Conservation (phyloP, 92 coral and sea anemone genomes). For the Scolanthus callimorphus region DNA sequence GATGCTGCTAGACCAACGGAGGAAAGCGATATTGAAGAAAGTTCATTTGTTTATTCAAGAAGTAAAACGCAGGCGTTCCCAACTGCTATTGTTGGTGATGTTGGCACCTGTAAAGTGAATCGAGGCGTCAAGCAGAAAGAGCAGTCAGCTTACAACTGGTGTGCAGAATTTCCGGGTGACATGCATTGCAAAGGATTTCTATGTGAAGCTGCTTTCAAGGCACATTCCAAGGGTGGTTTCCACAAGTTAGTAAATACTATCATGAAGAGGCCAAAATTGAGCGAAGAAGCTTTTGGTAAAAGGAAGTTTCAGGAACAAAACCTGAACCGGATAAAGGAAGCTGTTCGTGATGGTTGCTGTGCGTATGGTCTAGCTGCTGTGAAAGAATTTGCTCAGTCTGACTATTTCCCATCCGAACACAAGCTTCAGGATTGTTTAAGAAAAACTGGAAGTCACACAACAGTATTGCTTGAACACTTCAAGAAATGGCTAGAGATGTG, state of each 20-base stretch:
- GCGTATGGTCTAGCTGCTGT: conserved; percentile 19
- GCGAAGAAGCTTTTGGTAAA: conserved; percentile 16
- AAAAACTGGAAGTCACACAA: conserved; percentile 8
- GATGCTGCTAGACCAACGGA: too few relatives aligned
- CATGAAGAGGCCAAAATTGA: conserved; percentile 27
- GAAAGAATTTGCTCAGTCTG: background rate
- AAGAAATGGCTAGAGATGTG: conserved; percentile 13
- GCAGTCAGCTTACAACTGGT: conserved; percentile 2
- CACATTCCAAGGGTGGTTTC: too few relatives aligned
- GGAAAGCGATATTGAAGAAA: too few relatives aligned
- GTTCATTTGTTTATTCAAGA: too few relatives aligned
- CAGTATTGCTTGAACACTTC: background rate
- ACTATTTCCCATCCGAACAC: conserved; percentile 2
- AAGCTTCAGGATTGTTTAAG: background rate
- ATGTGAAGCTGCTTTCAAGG: too few relatives aligned
- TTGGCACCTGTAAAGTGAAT: conserved; percentile 31
- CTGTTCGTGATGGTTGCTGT: conserved; percentile 9
- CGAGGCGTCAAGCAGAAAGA: too few relatives aligned
- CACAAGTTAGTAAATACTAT: conserved; percentile 9
- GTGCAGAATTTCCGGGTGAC: too few relatives aligned
- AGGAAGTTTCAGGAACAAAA: conserved; percentile 2
- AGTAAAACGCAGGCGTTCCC: conserved; percentile 1
- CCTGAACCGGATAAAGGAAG: too few relatives aligned
- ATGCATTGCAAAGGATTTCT: too few relatives aligned
- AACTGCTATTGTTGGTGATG: conserved; percentile 34